Base-by-base conservation (phyloP, 2,113 vertebrate genomes). In the Mesocricetus auratus region DNA sequence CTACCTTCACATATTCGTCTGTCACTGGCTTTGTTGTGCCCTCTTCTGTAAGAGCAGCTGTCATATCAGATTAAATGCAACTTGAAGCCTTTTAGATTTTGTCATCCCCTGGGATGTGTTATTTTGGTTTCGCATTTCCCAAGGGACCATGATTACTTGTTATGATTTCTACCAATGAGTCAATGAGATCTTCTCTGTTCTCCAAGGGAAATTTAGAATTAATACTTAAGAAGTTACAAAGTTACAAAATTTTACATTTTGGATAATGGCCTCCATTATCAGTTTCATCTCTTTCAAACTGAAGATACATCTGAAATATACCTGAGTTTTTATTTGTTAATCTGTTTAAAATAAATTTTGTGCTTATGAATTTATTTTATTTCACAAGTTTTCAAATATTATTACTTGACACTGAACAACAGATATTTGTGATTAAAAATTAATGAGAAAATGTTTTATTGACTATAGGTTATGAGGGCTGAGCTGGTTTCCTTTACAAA, bases 291-390 rank as follows among this genome's bases (percentile, higher is more conserved):
- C 24, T 83, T 95, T 90, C 45, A 58, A 58, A 56, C 22, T 77
- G 50, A 8, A 90, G 13, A 8, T 86, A 66, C 58, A 64, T 91
- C 8, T 88, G 36, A 92, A 94, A 69, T 17, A 42, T 8, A 77
- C 39, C 19, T 42, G 45, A 91, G 73, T 33, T 83, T 82, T 96
- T 47, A 90, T 31, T 1, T 64, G 26, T n/a, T 94, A 22, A 74
- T 68, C 42, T 82, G 8, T 69, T 87, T 83, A 81, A 94, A 92
- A 42, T 95, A 36, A n/a, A 36, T 91, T 93, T 97, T 91, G 45
- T 79, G 82, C 4, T 31, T 56, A 86, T 19, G 60, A 73, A 11
- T 78, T 89, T 29, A 42, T 42, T 94, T 77, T 82, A 64, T 11
- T 71, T 29, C 13, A 39, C 11, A 73, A 53, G 22, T 66, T 86